These are phyloP conservation scores for Drosophila takahashii DNA, from an alignment of 1,140 invertebrate species.

Conservation along the genomic window DNA sequence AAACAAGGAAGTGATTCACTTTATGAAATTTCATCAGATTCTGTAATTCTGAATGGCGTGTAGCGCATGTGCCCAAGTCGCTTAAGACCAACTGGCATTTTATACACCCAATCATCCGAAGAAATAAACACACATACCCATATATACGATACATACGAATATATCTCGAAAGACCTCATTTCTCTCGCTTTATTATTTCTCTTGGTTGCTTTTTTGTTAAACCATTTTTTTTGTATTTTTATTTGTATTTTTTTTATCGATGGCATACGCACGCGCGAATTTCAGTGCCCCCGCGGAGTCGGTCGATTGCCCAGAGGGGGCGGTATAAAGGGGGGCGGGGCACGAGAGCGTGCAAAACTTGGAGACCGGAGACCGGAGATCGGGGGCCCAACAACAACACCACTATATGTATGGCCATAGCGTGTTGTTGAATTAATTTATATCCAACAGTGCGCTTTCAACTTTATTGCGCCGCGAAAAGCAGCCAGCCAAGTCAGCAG, in stretches of 20 bases:
- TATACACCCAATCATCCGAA: constrained; percentile 30
- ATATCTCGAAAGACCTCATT: constrained; percentile 68
- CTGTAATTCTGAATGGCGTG: constrained; percentile 32
- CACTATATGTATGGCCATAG: constrained; percentile 38
- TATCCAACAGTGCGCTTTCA: constrained; percentile 83
- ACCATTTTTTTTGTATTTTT: constrained; percentile 36
- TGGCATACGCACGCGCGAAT: constrained; percentile 82
- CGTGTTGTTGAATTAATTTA: constrained; percentile 83
- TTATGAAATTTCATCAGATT: constrained; percentile 21
- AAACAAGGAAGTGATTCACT: constrained; percentile 44
- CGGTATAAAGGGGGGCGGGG: constrained; percentile 18
- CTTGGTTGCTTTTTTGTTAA: constrained; percentile 68
- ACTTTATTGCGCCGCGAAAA: constrained; percentile 82
- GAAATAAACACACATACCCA: constrained; percentile 17
- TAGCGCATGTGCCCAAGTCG: constrained; percentile 62
- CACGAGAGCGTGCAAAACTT: constrained; percentile 77
- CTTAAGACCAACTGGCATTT: constrained; percentile 44
- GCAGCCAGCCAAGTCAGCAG: constrained; percentile 59
- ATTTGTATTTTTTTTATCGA: constrained; percentile 68
- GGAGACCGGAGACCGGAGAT: constrained; percentile 14
- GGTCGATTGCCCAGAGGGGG: constrained; percentile 42
- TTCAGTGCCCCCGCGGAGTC: constrained; percentile 75
- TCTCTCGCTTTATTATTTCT: constrained; percentile 69
- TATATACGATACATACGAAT: constrained; percentile 2
- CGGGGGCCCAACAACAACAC: constrained; percentile 52